Evolutionary conservation across 2,113 vertebrate species (phyloP).

Genomic region (Fulmarus glacialis): DNA sequence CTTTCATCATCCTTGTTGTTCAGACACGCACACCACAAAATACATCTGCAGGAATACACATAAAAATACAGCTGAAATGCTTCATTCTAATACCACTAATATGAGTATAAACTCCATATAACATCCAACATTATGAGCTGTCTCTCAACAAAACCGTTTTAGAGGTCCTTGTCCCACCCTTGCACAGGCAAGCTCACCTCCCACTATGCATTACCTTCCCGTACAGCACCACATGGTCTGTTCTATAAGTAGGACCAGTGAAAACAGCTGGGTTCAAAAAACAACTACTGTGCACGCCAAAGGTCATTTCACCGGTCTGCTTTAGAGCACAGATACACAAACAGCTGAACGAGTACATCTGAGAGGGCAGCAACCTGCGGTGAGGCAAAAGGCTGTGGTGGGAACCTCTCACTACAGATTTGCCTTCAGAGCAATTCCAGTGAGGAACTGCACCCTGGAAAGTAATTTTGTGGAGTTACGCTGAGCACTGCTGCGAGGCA

Average conservation of each 20-base stretch:
- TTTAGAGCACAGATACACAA: not conserved
- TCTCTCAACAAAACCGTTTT: not conserved
- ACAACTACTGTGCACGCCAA: not conserved
- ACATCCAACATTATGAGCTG: not conserved
- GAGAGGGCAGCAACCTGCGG: not conserved
- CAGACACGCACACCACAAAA: not conserved
- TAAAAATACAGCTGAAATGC: not conserved
- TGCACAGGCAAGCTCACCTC: not conserved
- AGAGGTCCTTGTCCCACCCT: not conserved
- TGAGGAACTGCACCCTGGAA: not conserved
- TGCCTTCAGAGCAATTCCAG: not conserved
- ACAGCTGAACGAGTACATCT: not conserved
- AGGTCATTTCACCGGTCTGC: not conserved
- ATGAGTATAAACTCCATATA: not conserved
- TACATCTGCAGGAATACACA: rapidly evolving
- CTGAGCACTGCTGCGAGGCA: not conserved
- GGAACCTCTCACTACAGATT: not conserved
- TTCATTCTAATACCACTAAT: not conserved
- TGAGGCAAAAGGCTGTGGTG: not conserved
- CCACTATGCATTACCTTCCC: not conserved
- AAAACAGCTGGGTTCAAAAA: not conserved
- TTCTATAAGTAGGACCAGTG: not conserved
- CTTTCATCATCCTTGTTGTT: not conserved
- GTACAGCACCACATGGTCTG: not conserved
- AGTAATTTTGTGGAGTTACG: not conserved